phyloP scores from a whole-genome alignment of 2,797 vertebrate species.

The Sandelia bainsii region DNA sequence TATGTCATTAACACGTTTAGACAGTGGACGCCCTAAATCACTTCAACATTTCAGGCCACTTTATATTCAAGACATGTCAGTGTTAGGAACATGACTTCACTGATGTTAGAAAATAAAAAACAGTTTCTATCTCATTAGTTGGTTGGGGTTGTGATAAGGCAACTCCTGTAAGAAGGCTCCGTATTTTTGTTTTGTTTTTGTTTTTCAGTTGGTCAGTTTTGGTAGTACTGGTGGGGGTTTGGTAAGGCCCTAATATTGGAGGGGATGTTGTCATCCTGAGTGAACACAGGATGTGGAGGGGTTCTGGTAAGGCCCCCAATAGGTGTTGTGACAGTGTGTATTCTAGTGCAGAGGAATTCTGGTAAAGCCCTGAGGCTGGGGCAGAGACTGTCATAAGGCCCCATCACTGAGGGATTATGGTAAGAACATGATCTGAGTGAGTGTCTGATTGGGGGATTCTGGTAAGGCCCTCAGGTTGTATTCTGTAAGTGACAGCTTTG shows the following conservation, averaged over 20 bases:
- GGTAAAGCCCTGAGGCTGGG: conserved; percentile 59
- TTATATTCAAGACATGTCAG: conserved; percentile 26
- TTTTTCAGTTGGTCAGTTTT: conserved; percentile 55
- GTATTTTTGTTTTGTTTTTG: background rate
- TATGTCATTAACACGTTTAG: conserved; percentile 18
- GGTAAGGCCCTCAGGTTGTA: conserved; percentile 63
- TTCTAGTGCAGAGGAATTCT: conserved; percentile 54
- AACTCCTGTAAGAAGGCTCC: conserved; percentile 45
- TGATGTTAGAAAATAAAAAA: conserved; percentile 16
- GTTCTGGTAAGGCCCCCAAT: conserved; percentile 78
- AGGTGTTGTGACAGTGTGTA: conserved; percentile 52
- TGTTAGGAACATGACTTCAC: conserved; percentile 33
- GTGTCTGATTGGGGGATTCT: conserved; percentile 31
- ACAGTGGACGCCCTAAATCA: conserved; percentile 21
- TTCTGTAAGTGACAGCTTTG: conserved; percentile 32
- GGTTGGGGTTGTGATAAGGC: conserved; percentile 62
- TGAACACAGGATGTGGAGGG: conserved; percentile 52
- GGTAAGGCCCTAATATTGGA: conserved; percentile 78
- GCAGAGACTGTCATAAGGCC: conserved; percentile 49
- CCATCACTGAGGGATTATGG: conserved; percentile 34
- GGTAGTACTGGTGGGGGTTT: conserved; percentile 68
- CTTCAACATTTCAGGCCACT: conserved; percentile 19
- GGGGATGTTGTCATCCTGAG: conserved; percentile 52
- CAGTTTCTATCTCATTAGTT: conserved; percentile 16
- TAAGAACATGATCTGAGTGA: conserved; percentile 37